These are phyloP conservation scores for Oncorhynchus gorbuscha DNA, from an alignment of 2,113 vertebrate species.

Conservation along the genomic window DNA sequence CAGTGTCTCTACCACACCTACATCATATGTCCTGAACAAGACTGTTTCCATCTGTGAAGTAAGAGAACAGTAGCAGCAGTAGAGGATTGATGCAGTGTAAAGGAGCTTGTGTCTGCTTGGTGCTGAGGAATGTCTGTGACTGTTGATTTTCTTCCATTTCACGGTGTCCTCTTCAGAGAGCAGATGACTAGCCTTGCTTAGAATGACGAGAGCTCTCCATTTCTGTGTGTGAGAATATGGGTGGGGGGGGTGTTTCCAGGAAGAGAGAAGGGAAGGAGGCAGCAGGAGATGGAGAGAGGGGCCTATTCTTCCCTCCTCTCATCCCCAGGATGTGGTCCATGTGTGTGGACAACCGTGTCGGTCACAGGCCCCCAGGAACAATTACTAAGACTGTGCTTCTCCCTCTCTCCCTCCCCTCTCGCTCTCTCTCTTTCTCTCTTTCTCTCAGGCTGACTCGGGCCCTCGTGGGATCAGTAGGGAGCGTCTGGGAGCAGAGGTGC, in stretches of 20 bases:
- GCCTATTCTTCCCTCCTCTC: conserved; percentile 35
- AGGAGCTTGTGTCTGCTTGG: too few species aligned
- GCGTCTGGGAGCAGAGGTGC: conserved; percentile 83
- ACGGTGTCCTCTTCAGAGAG: too few species aligned
- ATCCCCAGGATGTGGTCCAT: conserved; percentile 49
- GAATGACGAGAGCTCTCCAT: conserved; percentile 10
- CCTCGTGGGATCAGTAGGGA: conserved; percentile 83
- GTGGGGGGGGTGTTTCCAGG: not conserved
- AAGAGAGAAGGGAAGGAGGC: too few species aligned
- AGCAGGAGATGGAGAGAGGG: conserved; percentile 22
- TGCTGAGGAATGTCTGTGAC: too few species aligned
- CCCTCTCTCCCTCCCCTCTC: conserved; percentile 44
- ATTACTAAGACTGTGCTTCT: conserved; percentile 51
- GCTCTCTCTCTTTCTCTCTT: conserved; percentile 21
- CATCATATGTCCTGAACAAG: conserved; percentile 35
- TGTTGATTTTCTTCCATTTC: too few species aligned
- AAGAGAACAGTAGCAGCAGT: conserved; percentile 2
- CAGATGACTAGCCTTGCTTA: too few species aligned
- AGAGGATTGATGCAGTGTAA: too few species aligned
- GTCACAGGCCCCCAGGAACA: conserved; percentile 64
- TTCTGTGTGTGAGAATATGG: not conserved
- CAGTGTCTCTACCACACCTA: conserved; percentile 41
- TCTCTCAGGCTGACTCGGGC: conserved; percentile 77
- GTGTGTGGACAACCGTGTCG: conserved; percentile 64
- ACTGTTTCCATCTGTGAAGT: conserved; percentile 3